These are phyloP conservation scores for Catocala fraxini DNA, from an alignment of 2,888 invertebrate species.

Conservation along the genomic window DNA sequence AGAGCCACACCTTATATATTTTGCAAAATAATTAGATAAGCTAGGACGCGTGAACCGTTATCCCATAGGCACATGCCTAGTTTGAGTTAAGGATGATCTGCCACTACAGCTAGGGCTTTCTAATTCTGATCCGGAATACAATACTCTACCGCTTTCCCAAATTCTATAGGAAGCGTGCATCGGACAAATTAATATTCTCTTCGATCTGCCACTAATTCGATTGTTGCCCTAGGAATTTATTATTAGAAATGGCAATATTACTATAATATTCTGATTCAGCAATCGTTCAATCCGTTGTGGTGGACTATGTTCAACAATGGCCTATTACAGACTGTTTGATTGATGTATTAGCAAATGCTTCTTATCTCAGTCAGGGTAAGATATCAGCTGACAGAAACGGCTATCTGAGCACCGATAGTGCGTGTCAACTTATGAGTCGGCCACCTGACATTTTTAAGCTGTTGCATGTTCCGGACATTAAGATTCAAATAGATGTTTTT, in stretches of 20 bases:
- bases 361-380: slow-evolving; percentile 9
- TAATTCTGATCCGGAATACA: too few relatives aligned
- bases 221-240: slow-evolving; percentile 19
- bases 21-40: too few relatives aligned
- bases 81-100: too few relatives aligned
- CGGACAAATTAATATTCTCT: too few relatives aligned
- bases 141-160: background rate
- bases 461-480: background rate
- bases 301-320: slow-evolving; percentile 1
- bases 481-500: background rate
- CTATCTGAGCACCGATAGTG: background rate
- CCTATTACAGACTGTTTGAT: slow-evolving; percentile 9
- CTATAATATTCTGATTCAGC: slow-evolving; percentile 2
- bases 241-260: slow-evolving; percentile 1
- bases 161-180: background rate
- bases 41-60: too few relatives aligned
- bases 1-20: too few relatives aligned
- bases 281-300: background rate
- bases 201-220: background rate
- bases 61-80: too few relatives aligned
- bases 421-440: background rate
- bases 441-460: background rate
- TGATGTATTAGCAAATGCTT: slow-evolving; percentile 9
- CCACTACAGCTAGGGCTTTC: too few relatives aligned
- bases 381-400: slow-evolving; percentile 4